Base-by-base conservation (phyloP, 1,140 invertebrate genomes). In the Eupeodes corollae region DNA sequence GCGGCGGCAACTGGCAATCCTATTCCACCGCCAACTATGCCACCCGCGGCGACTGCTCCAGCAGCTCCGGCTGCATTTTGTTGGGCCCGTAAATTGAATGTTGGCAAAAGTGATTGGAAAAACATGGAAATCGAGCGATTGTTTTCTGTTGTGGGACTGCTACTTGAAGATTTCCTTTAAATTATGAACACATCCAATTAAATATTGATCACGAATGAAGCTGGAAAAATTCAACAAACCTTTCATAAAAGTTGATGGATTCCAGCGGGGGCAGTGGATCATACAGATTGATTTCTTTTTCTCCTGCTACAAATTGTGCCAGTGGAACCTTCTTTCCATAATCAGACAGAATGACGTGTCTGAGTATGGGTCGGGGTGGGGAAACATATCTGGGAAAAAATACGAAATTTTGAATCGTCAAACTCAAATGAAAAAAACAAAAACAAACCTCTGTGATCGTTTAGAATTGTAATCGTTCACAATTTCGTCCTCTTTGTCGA, bases 271-370 rank as follows among this genome's bases (percentile, higher is more conserved):
- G 88, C 38, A 91, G 69, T 9, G 88, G 88, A 71, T 91, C 88
- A 60, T 86, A 84, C 37, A 78, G 82, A 58, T 88, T 73, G n/a
- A 90, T 74, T 33, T 75, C 76, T 19, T 58, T 65, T 39, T 61
- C 61, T 48, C 73, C 66, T 47, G 68, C 49, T 14, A 69, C 56
- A 45, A 62, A 61, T 18, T 63, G 48, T 33, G 63, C 63, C 43
- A 68, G 39, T 14, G 64, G 62, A 11, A 70, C 62, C 48, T 66
- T 70, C 55, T 86, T 83, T 61, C 85, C 86, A 26, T 86, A 76
- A 57, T 89, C 88, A 0, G 85, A 86, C 3, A 92, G 66, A 38
- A 91, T 73, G 40, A 92, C 80, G 63, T 92, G 87, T 26, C 88
- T 70, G 18, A 82, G 72, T 52, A 91, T 80, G 62, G 83, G 87